phyloP scores from a whole-genome alignment of 2,888 invertebrate genomes.

The Parnassius orleans region DNA sequence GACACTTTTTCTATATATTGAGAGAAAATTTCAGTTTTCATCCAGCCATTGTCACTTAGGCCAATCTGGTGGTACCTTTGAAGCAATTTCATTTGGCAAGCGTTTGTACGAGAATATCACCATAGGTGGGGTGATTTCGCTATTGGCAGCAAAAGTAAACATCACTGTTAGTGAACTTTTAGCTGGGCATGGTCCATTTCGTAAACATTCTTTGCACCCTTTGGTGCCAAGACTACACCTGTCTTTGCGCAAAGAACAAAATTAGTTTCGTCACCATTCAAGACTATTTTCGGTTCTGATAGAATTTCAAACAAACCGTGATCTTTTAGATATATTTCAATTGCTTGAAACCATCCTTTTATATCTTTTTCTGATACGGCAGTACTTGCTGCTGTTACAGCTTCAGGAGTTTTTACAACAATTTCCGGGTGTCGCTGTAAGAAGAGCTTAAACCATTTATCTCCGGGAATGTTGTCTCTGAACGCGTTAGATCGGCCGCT shows the following conservation, averaged over 20 bases:
- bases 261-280: neutral
- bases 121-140: too few species aligned
- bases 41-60: too few species aligned
- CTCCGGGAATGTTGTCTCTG: neutral
- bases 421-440: neutral
- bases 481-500: neutral
- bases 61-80: too few species aligned
- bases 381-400: neutral
- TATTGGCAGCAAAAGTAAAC: too few species aligned
- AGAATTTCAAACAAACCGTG: too few species aligned
- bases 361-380: neutral
- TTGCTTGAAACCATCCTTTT: neutral
- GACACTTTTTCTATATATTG: too few species aligned
- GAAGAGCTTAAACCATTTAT: neutral
- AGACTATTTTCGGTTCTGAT: neutral
- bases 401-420: neutral
- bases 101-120: too few species aligned
- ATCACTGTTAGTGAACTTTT: neutral
- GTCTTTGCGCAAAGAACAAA: neutral
- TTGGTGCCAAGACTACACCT: neutral
- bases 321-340: too few species aligned
- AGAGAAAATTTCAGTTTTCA: too few species aligned
- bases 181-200: slow-evolving; percentile 4
- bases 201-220: neutral
- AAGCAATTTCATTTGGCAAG: too few species aligned